Evolutionary conservation across 2,888 invertebrate species (phyloP), one percentile per base, ranked within the genome.

Genomic region (Pandemis corylana): DNA sequence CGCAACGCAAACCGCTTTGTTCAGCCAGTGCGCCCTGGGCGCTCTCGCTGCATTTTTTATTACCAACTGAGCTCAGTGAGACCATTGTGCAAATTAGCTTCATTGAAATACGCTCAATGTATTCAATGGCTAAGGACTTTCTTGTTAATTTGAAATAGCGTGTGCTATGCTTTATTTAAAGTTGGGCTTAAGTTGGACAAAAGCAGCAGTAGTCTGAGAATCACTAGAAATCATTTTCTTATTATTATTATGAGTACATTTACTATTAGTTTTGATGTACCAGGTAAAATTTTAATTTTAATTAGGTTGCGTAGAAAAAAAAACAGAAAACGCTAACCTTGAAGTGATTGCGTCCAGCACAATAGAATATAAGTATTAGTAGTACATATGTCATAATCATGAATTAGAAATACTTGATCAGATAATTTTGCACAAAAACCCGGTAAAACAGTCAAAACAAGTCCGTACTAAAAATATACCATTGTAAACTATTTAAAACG

Each of bases 31-130:
- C 49, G 68, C 68, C 64, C 59, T 53, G 61, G 61, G 72, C 63
- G 46, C 15, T 62, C n/a, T 7, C 56, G 65, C 65, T 74, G 65
- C 64, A 69, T 74, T 65, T 49, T 74, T 74, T 74, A 74, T 69
- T 69, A 74, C 49, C 36, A 49, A 41, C 20, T 36, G 65, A 44
- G 61, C 20, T 56, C 56, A 56, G 53, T 15, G 53, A 20, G 46
- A 15, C 65, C 46, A 65, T 71, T 71, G 71, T 71, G 59, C n/a
- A 64, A 28, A 65, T 65, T 65, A 71, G 65, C 56, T 56, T 56
- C 64, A 51, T 63, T 71, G 53, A 53, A 64, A 42, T 5, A 42
- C 42, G 42, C 53, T 64, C 64, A 64, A 44, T 64, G 53, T 15
- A 53, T 42, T 49, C 44, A 53, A 12, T 42, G 10, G 13, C 10